A percentile compares a stretch with the other conserved stretches of the same genome.
Conservation (phyloP, 2,113 vertebrate genomes). For the Amphiprion percula region DNA sequence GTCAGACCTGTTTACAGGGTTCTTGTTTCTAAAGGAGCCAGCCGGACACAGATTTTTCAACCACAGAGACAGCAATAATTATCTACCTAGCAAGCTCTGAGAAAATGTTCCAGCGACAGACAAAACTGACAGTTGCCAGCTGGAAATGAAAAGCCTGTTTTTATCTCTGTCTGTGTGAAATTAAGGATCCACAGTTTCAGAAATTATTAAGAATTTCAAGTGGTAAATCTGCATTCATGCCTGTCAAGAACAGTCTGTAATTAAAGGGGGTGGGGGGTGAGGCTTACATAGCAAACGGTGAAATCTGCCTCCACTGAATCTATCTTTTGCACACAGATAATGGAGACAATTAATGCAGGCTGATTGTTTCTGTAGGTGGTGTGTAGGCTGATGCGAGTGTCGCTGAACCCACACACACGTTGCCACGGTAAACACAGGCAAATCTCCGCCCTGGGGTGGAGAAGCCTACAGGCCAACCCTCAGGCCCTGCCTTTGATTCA, state of each 20-base stretch:
- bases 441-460: constrained; percentile 15
- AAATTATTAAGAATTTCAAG: not conserved
- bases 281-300: not conserved
- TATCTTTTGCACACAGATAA: constrained; percentile 1
- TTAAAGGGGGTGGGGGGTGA: not conserved
- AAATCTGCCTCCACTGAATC: not conserved
- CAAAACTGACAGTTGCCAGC: not conserved
- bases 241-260: not conserved
- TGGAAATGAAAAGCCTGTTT: not conserved
- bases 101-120: not conserved
- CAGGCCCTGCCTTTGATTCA: constrained; percentile 55
- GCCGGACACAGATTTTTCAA: not conserved
- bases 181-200: not conserved
- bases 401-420: constrained; percentile 28
- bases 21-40: not conserved
- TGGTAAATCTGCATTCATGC: not conserved
- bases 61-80: not conserved
- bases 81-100: not conserved
- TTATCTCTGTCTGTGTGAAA: not conserved
- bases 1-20: not conserved
- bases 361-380: constrained; percentile 28
- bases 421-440: constrained; percentile 45
- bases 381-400: constrained; percentile 9
- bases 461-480: constrained; percentile 58
- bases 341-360: constrained; percentile 9